Conservation (phyloP, 2,113 vertebrate genomes). For the Hyaena hyaena region DNA sequence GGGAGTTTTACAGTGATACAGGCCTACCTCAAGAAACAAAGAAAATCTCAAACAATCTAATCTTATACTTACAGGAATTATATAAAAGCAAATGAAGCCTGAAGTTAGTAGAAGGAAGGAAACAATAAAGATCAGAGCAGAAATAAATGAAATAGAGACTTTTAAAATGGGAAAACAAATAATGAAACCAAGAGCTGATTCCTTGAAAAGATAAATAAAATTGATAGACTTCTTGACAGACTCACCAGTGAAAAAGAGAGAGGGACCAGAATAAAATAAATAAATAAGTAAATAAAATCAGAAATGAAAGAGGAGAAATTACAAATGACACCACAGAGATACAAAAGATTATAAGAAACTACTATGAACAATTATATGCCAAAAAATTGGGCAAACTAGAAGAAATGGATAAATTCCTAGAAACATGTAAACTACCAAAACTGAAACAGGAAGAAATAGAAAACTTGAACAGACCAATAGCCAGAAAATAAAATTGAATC, state of each 20-base stretch:
- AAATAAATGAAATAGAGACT: not conserved
- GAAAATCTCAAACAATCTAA: not conserved
- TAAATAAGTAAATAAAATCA: not conserved
- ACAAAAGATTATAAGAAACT: not conserved
- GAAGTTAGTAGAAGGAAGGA: not conserved
- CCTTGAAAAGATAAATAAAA: not conserved
- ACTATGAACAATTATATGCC: not conserved
- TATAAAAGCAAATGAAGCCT: not conserved
- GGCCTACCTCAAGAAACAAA: not conserved
- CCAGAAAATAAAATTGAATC: not conserved
- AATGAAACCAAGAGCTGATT: not conserved
- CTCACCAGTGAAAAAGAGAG: not conserved
- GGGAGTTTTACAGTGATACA: not conserved
- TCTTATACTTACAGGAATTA: not conserved
- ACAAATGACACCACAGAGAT: not conserved
- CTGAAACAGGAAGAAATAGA: not conserved
- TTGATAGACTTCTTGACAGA: not conserved
- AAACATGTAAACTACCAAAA: not conserved
- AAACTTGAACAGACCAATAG: not conserved
- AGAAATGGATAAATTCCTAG: not conserved
- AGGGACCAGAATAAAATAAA: not conserved
- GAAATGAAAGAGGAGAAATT: not conserved
- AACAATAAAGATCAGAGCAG: not conserved
- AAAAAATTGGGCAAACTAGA: not conserved
- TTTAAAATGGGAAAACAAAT: not conserved